A percentile compares a stretch with the other conserved stretches of the same genome.
These are phyloP conservation scores for Bombus waltoni DNA, from an alignment of 1,140 invertebrate species.

Conservation along the genomic window DNA sequence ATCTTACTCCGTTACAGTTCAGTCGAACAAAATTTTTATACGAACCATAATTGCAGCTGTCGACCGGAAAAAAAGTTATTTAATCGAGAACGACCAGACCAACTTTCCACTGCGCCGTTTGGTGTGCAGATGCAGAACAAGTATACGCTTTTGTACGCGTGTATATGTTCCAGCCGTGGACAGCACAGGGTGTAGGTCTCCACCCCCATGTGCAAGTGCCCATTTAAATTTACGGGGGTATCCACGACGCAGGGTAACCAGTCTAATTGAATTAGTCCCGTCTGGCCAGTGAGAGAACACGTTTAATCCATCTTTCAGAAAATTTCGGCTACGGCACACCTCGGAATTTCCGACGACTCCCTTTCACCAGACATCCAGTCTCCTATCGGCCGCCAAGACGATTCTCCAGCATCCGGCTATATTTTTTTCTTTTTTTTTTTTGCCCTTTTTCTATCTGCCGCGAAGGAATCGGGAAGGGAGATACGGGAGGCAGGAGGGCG, in stretches of 20 bases:
- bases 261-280: slow-evolving; percentile 60
- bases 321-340: slow-evolving; percentile 10
- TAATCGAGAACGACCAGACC: too few species aligned
- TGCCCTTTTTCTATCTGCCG: slow-evolving; percentile 4
- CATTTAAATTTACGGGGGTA: slow-evolving; percentile 62
- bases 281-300: slow-evolving; percentile 22
- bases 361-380: slow-evolving; percentile 7
- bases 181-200: neutral
- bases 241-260: slow-evolving; percentile 47
- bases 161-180: neutral
- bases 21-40: neutral
- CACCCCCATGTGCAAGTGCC: neutral
- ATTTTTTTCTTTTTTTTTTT: neutral
- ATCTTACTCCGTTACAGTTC: neutral
- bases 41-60: neutral
- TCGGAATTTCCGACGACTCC: slow-evolving; percentile 18
- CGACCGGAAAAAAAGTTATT: neutral
- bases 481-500: neutral
- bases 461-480: neutral
- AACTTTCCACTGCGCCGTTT: too few species aligned
- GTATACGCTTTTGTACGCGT: neutral
- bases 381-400: slow-evolving; percentile 34
- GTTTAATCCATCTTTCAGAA: slow-evolving; percentile 50
- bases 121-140: neutral
- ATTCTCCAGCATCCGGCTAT: neutral